phyloP scores from a whole-genome alignment of 2,888 invertebrate genomes.

The Tethea ocularis region DNA sequence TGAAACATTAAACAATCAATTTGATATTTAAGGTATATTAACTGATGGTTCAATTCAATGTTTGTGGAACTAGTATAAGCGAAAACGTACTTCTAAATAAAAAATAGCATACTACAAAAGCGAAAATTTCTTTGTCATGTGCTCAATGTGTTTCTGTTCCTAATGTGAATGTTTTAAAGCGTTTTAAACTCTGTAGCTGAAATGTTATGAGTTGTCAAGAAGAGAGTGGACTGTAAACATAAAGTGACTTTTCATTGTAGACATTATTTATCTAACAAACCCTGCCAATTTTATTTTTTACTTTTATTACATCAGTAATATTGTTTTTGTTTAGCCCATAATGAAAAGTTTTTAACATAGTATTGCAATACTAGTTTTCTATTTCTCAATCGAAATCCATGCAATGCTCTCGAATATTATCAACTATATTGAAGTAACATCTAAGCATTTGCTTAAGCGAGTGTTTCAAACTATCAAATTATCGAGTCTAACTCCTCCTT shows the following conservation, averaged over 20 bases:
- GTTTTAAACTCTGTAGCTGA: slow-evolving; percentile 31
- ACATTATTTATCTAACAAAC: slow-evolving; percentile 42
- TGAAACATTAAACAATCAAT: slow-evolving; percentile 35
- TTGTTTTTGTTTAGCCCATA: slow-evolving; percentile 59
- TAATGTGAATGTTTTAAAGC: slow-evolving; percentile 43
- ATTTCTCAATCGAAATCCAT: slow-evolving; percentile 60
- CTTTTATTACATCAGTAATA: slow-evolving; percentile 28
- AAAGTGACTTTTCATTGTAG: slow-evolving; percentile 70
- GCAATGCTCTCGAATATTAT: slow-evolving; percentile 54
- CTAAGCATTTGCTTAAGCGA: slow-evolving; percentile 72
- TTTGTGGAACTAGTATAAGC: slow-evolving; percentile 36
- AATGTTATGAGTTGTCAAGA: slow-evolving; percentile 47
- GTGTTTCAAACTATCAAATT: slow-evolving; percentile 57
- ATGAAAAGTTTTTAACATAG: slow-evolving; percentile 65
- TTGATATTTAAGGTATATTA: slow-evolving; percentile 40
- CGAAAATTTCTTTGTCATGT: slow-evolving; percentile 51
- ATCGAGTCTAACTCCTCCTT: slow-evolving; percentile 67
- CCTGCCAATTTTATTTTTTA: slow-evolving; percentile 56
- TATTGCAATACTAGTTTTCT: slow-evolving; percentile 19
- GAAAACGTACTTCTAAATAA: slow-evolving; percentile 16
- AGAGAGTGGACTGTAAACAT: slow-evolving; percentile 50
- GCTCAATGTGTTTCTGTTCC: slow-evolving; percentile 48
- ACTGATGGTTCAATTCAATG: slow-evolving; percentile 25
- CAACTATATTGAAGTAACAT: slow-evolving; percentile 52
- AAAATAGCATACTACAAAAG: slow-evolving; percentile 49